Evolutionary conservation across 2,888 invertebrate genomes (phyloP).

Genomic region (Furcula furcula): DNA sequence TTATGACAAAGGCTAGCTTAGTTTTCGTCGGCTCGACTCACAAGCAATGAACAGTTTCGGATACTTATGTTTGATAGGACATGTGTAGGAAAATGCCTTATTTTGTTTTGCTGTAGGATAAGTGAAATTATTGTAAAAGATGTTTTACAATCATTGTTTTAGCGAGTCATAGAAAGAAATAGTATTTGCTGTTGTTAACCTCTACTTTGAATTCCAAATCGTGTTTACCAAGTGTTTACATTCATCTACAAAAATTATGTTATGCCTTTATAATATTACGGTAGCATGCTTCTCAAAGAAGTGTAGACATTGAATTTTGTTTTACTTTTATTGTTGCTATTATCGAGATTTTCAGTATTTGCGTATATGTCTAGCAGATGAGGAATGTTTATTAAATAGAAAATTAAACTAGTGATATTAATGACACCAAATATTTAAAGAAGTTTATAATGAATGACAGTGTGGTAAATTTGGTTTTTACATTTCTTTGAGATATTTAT

Average conservation of each 20-base stretch:
- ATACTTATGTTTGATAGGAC: slow-evolving; percentile 54
- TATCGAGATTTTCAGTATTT: slow-evolving; percentile 20
- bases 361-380: slow-evolving; percentile 18
- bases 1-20: slow-evolving; percentile 38
- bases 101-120: slow-evolving; percentile 75
- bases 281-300: slow-evolving; percentile 63
- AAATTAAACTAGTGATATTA: slow-evolving; percentile 31
- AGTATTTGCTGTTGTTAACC: slow-evolving; percentile 51
- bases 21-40: slow-evolving; percentile 48
- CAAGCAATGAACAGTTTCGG: slow-evolving; percentile 46
- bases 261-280: slow-evolving; percentile 38
- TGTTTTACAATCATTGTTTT: slow-evolving; percentile 54
- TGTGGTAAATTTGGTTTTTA: slow-evolving; percentile 42
- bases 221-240: slow-evolving; percentile 34
- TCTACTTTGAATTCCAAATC: slow-evolving; percentile 38
- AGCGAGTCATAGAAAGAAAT: slow-evolving; percentile 42
- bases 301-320: slow-evolving; percentile 50
- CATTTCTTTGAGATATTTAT: slow-evolving; percentile 58
- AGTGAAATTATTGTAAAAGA: slow-evolving; percentile 65
- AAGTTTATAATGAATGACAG: slow-evolving; percentile 8
- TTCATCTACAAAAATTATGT: slow-evolving; percentile 40
- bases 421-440: slow-evolving; percentile 27
- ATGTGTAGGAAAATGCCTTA: slow-evolving; percentile 73
- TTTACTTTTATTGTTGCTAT: slow-evolving; percentile 26
- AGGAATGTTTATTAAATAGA: slow-evolving; percentile 15